phyloP scores from a whole-genome alignment of 2,797 vertebrate genomes.

The Brotogeris chrysoptera region DNA sequence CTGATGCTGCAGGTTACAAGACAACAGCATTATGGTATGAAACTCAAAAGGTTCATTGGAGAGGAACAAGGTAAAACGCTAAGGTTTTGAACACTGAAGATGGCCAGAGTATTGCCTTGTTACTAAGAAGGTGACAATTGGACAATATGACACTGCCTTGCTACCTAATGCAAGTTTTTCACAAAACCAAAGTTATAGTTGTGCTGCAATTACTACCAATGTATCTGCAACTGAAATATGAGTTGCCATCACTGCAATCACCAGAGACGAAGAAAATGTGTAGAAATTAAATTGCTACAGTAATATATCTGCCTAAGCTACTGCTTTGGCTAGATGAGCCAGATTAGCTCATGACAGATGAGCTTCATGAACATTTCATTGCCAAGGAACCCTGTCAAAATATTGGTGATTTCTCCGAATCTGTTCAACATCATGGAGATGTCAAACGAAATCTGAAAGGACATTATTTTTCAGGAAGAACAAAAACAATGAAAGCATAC shows the following conservation, averaged over 20 bases:
- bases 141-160: background rate
- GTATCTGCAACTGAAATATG: conserved; percentile 30
- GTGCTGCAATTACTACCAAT: background rate
- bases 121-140: accelerated
- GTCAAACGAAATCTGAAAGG: conserved; percentile 72
- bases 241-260: conserved; percentile 55
- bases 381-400: conserved; percentile 77
- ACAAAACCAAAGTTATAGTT: background rate
- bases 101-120: background rate
- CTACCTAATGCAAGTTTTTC: background rate
- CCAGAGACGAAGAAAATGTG: conserved; percentile 51
- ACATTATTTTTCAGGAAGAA: conserved; percentile 73
- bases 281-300: conserved; percentile 67
- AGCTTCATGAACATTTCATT: conserved; percentile 75
- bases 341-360: conserved; percentile 75
- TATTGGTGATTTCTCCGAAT: conserved; percentile 76
- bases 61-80: background rate
- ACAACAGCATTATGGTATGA: background rate
- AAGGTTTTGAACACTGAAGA: background rate
- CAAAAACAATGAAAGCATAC: conserved; percentile 67
- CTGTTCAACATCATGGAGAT: conserved; percentile 76
- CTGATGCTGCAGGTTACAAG: background rate
- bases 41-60: background rate
- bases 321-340: conserved; percentile 74
- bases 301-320: conserved; percentile 58